Evolutionary conservation across 2,797 vertebrate species (phyloP).

Genomic region (Molossus molossus): DNA sequence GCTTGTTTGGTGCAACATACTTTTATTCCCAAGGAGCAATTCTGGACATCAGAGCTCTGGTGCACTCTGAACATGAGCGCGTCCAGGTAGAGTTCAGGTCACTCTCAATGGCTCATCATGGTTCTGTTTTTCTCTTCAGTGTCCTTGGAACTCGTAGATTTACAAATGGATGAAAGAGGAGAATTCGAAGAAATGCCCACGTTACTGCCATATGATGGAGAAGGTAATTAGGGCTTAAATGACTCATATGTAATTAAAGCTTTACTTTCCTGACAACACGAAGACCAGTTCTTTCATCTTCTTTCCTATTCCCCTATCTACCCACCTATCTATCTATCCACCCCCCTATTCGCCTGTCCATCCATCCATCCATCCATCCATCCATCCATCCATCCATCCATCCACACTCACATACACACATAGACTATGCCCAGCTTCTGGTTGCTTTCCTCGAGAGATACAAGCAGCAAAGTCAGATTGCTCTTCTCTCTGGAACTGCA

Average conservation of each 20-base stretch:
- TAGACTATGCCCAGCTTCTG: background rate
- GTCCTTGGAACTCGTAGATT: background rate
- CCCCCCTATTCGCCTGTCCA: background rate
- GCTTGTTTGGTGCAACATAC: background rate
- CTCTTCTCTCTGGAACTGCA: background rate
- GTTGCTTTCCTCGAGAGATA: background rate
- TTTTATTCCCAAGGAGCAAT: background rate
- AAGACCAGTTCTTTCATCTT: background rate
- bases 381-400: background rate
- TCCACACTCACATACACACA: background rate
- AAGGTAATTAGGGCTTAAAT: slow-evolving; percentile 57
- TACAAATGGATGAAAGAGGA: background rate
- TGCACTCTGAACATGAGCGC: background rate
- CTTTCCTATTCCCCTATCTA: background rate
- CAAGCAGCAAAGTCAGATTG: background rate
- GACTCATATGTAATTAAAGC: background rate
- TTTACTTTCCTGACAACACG: background rate
- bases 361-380: background rate
- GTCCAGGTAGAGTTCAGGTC: background rate
- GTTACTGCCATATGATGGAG: background rate
- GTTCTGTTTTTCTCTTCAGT: background rate
- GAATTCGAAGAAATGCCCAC: slow-evolving; percentile 25
- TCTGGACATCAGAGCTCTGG: background rate
- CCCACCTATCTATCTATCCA: background rate
- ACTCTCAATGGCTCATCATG: background rate